These are phyloP conservation scores for Cyprinodon diabolis DNA, from an alignment of 2,797 vertebrate genomes.

Conservation along the genomic window DNA sequence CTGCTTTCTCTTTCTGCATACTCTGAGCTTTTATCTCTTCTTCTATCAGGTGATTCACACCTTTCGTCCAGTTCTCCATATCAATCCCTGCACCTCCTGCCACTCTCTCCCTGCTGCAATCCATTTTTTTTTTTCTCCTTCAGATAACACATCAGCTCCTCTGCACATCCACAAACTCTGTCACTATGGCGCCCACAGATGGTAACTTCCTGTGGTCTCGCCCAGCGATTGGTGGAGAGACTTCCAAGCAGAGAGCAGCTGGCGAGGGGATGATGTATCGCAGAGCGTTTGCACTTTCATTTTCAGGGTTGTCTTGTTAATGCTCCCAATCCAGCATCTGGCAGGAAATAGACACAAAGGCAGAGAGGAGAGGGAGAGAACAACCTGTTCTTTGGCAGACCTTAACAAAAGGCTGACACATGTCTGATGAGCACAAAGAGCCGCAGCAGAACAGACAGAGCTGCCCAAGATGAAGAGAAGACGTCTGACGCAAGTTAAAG, in stretches of 20 bases:
- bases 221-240: constrained; percentile 73
- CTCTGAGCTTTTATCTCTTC: constrained; percentile 34
- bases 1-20: constrained; percentile 35
- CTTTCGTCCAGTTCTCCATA: constrained; percentile 42
- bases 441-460: constrained; percentile 37
- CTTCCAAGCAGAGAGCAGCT: constrained; percentile 77
- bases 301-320: constrained; percentile 78
- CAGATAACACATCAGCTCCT: constrained; percentile 70
- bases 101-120: constrained; percentile 26
- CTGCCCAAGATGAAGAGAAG: constrained; percentile 29
- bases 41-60: constrained; percentile 44
- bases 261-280: constrained; percentile 78
- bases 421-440: constrained; percentile 59
- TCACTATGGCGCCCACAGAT: constrained; percentile 75
- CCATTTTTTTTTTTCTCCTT: constrained; percentile 59
- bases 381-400: constrained; percentile 75
- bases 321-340: constrained; percentile 78
- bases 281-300: constrained; percentile 75
- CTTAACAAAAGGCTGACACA: constrained; percentile 68
- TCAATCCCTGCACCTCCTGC: constrained; percentile 19
- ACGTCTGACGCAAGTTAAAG: constrained; percentile 28
- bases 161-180: constrained; percentile 60
- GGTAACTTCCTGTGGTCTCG: constrained; percentile 74
- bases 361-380: constrained; percentile 60
- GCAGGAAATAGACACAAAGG: constrained; percentile 74